Conservation (phyloP, 2,797 vertebrate species). For the Rhadinocentrus ornatus region DNA sequence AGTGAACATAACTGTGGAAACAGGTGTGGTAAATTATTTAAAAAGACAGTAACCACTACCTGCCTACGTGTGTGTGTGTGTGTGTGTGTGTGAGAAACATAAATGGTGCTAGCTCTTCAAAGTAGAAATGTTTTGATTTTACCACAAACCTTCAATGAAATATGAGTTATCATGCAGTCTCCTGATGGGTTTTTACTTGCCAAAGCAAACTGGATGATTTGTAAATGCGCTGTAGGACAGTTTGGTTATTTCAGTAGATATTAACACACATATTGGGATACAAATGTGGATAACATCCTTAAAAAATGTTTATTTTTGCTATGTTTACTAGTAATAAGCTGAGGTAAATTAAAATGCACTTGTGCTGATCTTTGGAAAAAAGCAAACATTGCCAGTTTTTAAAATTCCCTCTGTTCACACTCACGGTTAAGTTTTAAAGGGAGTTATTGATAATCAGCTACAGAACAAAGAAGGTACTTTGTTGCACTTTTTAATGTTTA, state of each 20-base stretch:
- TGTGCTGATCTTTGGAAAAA: conserved; percentile 32
- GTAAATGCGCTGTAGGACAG: not conserved
- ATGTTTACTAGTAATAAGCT: conserved; percentile 43
- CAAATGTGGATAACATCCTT: not conserved
- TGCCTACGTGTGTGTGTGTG: conserved; percentile 2
- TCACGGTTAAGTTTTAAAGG: not conserved
- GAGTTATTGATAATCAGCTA: not conserved
- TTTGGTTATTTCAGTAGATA: conserved; percentile 24
- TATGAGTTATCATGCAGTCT: not conserved
- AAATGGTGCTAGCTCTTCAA: conserved; percentile 64
- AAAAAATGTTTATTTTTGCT: conserved; percentile 8
- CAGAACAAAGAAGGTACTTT: conserved; percentile 7
- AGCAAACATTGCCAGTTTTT: conserved; percentile 3
- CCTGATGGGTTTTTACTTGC: conserved; percentile 14
- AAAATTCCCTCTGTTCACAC: not conserved
- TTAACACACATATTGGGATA: conserved; percentile 6
- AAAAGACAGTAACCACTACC: not conserved
- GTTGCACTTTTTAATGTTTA: conserved; percentile 34
- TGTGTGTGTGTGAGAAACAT: conserved; percentile 18
- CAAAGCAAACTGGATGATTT: conserved; percentile 13
- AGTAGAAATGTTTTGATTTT: not conserved
- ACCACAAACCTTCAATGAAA: conserved; percentile 2
- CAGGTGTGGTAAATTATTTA: not conserved
- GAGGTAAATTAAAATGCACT: conserved; percentile 8
- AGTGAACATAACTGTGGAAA: conserved; percentile 3